Evolutionary conservation across 2,888 invertebrate species (phyloP).

Genomic region (Schizaphis graminum): DNA sequence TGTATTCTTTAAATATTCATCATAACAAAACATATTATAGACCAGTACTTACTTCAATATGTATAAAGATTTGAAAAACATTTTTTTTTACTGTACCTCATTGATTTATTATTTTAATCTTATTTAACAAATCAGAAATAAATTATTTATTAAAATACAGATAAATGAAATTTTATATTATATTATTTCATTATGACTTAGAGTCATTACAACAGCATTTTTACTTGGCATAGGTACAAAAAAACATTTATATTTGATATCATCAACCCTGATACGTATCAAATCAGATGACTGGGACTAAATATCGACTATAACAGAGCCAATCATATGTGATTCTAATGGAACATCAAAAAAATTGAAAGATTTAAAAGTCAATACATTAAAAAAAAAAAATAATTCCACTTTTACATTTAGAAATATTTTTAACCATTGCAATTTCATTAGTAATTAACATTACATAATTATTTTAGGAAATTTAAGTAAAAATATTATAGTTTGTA

Average conservation of each 20-base stretch:
- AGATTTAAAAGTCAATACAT: not conserved
- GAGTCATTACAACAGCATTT: not conserved
- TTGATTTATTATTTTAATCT: no score
- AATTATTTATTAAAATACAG: no score
- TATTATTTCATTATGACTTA: constrained; percentile 7
- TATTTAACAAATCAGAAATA: no score
- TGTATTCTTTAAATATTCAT: no score
- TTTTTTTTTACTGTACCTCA: no score
- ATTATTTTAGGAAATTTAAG: not conserved
- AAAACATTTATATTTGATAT: constrained; percentile 17
- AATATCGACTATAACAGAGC: not conserved
- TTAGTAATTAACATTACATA: not conserved
- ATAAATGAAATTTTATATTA: no score
- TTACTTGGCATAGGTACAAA: not conserved
- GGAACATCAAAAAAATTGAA: not conserved
- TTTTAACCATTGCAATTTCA: not conserved
- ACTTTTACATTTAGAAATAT: no score
- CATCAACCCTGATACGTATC: not conserved
- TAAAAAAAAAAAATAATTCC: no score
- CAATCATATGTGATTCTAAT: not conserved
- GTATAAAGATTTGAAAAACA: no score
- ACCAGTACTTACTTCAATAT: no score
- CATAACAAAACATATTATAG: no score
- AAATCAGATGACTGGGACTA: not conserved
- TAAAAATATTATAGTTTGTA: not conserved